Conservation (phyloP, 2,113 vertebrate genomes). For the Lipophrys pholis region DNA sequence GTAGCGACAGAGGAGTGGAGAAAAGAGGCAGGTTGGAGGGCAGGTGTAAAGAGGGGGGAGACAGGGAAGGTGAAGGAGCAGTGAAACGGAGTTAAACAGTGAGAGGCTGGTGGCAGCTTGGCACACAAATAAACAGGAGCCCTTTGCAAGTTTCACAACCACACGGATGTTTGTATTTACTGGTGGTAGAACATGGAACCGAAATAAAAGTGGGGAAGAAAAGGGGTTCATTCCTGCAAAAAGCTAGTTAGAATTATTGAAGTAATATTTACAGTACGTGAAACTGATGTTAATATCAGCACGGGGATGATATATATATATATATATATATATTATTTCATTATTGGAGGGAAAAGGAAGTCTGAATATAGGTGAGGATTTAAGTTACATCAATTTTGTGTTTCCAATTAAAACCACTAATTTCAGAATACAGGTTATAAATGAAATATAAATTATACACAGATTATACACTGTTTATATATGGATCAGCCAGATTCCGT, state of each 20-base stretch:
- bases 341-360: too few relatives aligned
- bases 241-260: not conserved
- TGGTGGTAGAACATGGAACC: not conserved
- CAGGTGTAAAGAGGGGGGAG: not conserved
- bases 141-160: not conserved
- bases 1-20: not conserved
- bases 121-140: not conserved
- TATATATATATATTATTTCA: too few relatives aligned
- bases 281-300: not conserved
- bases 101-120: slow-evolving; percentile 28
- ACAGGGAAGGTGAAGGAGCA: slow-evolving; percentile 22
- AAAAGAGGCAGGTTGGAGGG: slow-evolving; percentile 1
- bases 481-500: too few relatives aligned
- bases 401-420: too few relatives aligned
- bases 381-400: too few relatives aligned
- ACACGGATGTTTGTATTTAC: not conserved
- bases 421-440: too few relatives aligned
- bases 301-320: too few relatives aligned
- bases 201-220: not conserved
- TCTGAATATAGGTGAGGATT: too few relatives aligned
- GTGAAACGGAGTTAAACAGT: slow-evolving; percentile 46
- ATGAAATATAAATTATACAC: too few relatives aligned
- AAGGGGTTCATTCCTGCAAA: not conserved
- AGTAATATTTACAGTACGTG: not conserved
- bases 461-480: too few relatives aligned